Base-by-base conservation (phyloP, 1,140 invertebrate genomes). In the Caenorhabditis inopinata region DNA sequence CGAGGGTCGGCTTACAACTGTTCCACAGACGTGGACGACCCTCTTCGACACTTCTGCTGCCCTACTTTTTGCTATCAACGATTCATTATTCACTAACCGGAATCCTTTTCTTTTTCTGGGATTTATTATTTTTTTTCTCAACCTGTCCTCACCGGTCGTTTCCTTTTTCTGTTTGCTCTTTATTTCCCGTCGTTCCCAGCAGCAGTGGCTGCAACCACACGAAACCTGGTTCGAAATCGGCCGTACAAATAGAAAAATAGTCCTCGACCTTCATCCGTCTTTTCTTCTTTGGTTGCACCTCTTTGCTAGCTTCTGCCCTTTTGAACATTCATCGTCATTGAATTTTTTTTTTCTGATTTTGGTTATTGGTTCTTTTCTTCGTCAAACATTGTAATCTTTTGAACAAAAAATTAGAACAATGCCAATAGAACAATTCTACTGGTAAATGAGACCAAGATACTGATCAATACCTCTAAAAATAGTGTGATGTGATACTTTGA, bases 401-500 rank as follows among this genome's bases (percentile, higher is more conserved):
- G 9, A 25, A 4, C 23, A 58, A 58, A 58, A 21, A 9, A 14
- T 16, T 58, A 58, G 51, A 58, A 58, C 51, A 58, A 58, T 58
- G 51, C 32, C 32, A 25, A 32, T 32, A 58, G 51, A 58, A 58
- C 51, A 32, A 7, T 32, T 12, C 32, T 51, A 2, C 21, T 51
- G 49, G 7, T 25, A 25, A 51, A 51, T 18, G 7, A 51, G 14
- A 25, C 29, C 6, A 16, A 58, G 11, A 16, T 6, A 21, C n/a
- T n/a, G n/a, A n/a, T n/a, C n/a, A n/a, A n/a, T n/a, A n/a, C n/a
- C n/a, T n/a, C n/a, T n/a, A n/a, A n/a, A n/a, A n/a, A 32, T 58
- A 29, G 51, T 29, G 51, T 58, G 51, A 58, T 58, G 29, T 58
- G 51, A 58, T 58, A 32, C 51, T 58, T 58, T 58, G 51, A 58